phyloP scores from a whole-genome alignment of 2,888 invertebrate species.

The Polyploca ridens region DNA sequence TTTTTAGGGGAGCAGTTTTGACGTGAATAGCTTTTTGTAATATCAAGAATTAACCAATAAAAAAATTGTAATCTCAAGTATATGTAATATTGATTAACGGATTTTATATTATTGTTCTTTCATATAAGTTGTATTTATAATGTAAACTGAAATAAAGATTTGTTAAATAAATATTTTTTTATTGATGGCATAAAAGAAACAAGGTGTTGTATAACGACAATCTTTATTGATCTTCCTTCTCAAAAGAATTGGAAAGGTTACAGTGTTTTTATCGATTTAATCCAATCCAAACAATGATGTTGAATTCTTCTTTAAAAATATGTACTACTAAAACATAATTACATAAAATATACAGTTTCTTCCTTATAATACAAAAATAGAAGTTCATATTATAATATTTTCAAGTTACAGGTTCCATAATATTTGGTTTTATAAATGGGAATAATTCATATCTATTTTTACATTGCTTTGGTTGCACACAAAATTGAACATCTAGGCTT shows the following conservation, averaged over 20 bases:
- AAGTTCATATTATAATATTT: neutral
- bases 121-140: too few species aligned
- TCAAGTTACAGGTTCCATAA: neutral
- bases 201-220: constrained; percentile 50
- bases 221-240: constrained; percentile 81
- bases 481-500: neutral
- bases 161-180: too few species aligned
- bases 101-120: too few species aligned
- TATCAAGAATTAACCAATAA: neutral
- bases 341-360: constrained; percentile 6
- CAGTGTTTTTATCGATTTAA: constrained; percentile 25
- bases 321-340: constrained; percentile 12
- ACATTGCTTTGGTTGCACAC: neutral
- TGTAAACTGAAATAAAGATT: too few species aligned
- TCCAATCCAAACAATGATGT: constrained; percentile 28
- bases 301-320: constrained; percentile 26
- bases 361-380: constrained; percentile 6
- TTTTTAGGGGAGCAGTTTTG: neutral
- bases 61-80: neutral
- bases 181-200: constrained; percentile 32
- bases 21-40: neutral
- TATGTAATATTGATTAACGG: too few species aligned
- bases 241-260: constrained; percentile 47
- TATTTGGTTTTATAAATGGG: neutral
- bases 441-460: neutral